Evolutionary conservation across 2,113 vertebrate species (phyloP).

Genomic region (Brienomyrus brachyistius): DNA sequence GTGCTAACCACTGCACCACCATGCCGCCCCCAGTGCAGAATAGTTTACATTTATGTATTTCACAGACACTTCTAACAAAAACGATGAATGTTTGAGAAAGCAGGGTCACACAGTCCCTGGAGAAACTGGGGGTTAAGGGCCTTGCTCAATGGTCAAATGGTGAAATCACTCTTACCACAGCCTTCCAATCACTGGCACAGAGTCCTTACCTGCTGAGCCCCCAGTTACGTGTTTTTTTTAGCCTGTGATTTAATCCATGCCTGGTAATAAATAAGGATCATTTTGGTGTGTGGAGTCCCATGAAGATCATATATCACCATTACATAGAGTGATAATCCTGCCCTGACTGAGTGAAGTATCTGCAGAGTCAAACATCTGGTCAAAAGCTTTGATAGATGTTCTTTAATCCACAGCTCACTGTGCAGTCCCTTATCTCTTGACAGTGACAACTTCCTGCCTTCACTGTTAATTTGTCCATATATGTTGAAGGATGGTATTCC

Average conservation of each 20-base stretch:
- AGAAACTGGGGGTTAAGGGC: neutral
- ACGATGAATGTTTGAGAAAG: neutral
- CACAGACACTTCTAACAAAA: neutral
- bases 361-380: neutral
- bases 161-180: neutral
- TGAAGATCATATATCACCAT: neutral
- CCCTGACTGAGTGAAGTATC: neutral
- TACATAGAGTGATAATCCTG: neutral
- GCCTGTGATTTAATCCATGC: neutral
- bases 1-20: too few relatives aligned
- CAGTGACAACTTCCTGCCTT: neutral
- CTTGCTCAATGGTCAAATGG: neutral
- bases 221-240: neutral
- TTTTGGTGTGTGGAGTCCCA: neutral
- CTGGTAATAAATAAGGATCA: neutral
- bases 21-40: neutral
- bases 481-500: neutral
- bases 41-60: neutral
- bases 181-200: neutral
- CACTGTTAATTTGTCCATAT: neutral
- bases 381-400: neutral
- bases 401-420: neutral
- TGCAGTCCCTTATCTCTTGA: neutral
- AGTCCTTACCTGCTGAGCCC: neutral
- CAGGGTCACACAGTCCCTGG: neutral